Conservation (phyloP, 2,888 invertebrate species). For the Minunthozetes semirufus region DNA sequence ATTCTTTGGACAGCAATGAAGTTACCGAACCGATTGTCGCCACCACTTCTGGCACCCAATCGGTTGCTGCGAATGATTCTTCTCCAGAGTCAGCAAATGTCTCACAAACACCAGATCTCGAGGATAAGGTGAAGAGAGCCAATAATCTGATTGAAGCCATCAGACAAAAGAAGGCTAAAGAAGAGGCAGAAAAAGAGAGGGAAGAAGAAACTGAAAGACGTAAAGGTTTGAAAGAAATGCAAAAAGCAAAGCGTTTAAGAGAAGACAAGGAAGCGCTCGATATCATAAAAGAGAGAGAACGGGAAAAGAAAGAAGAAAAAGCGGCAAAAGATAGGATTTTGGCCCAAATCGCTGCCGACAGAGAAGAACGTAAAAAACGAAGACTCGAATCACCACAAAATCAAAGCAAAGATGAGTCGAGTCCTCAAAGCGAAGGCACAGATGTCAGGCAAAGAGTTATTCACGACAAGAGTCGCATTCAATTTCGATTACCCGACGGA, state of each 20-base stretch:
- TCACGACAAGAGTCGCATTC: slow-evolving; percentile 61
- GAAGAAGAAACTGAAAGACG: slow-evolving; percentile 64
- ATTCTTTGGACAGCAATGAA: not conserved
- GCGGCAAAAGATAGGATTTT: slow-evolving; percentile 67
- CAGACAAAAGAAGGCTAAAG: slow-evolving; percentile 58
- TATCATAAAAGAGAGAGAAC: slow-evolving; percentile 63
- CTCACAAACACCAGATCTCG: not conserved
- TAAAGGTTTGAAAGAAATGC: slow-evolving; percentile 63
- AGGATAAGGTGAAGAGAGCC: slow-evolving; percentile 44
- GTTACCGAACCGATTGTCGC: not conserved
- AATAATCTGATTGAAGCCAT: slow-evolving; percentile 63
- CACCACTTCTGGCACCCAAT: not conserved
- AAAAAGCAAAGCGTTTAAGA: slow-evolving; percentile 64
- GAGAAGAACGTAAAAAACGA: slow-evolving; percentile 50
- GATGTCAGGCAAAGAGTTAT: not conserved
- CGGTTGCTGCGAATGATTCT: too few species aligned
- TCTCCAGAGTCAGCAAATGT: not conserved
- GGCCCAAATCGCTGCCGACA: slow-evolving; percentile 77
- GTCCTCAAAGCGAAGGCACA: not conserved
- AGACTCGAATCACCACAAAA: not conserved
- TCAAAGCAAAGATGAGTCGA: not conserved
- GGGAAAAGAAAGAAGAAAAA: slow-evolving; percentile 67
- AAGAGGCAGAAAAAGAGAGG: slow-evolving; percentile 58
- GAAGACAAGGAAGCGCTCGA: slow-evolving; percentile 68
- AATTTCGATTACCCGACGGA: slow-evolving; percentile 79